These are phyloP conservation scores for Aphyosemion australe DNA, from an alignment of 2,113 vertebrate genomes.

Conservation along the genomic window DNA sequence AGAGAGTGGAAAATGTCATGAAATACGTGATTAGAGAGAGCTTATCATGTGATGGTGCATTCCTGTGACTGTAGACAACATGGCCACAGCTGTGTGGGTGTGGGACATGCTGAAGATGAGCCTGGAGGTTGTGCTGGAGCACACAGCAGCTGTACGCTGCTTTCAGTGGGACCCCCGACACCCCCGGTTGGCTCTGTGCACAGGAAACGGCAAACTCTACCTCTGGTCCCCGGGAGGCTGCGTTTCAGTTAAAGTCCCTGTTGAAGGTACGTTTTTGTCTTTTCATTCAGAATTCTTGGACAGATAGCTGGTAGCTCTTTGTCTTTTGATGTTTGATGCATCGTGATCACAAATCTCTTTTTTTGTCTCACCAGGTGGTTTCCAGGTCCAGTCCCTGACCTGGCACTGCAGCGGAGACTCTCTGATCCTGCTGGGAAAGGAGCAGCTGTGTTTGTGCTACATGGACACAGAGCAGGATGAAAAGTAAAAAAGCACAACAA, in stretches of 20 bases:
- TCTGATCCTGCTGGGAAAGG: constrained; percentile 87
- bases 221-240: constrained; percentile 91
- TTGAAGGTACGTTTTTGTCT: constrained; percentile 80
- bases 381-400: constrained; percentile 84
- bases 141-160: constrained; percentile 81
- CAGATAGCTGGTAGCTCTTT: too few relatives aligned
- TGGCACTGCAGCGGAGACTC: constrained; percentile 87
- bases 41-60: constrained; percentile 7
- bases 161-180: constrained; percentile 91
- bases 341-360: neutral
- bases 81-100: constrained; percentile 88
- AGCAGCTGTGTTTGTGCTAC: constrained; percentile 92
- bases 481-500: constrained; percentile 21
- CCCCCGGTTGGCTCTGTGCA: constrained; percentile 89
- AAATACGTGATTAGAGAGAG: neutral
- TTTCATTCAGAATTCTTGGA: too few relatives aligned
- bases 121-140: constrained; percentile 86
- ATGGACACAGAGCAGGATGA: constrained; percentile 78
- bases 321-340: neutral
- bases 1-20: neutral
- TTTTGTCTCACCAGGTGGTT: constrained; percentile 78
- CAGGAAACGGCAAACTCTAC: constrained; percentile 84
- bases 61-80: constrained; percentile 81
- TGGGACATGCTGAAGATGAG: constrained; percentile 91
- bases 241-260: constrained; percentile 85